Percentiles rank a stretch among this genome's conserved stretches.
Conservation (phyloP, 2,888 invertebrate species). For the Callinectes sapidus region DNA sequence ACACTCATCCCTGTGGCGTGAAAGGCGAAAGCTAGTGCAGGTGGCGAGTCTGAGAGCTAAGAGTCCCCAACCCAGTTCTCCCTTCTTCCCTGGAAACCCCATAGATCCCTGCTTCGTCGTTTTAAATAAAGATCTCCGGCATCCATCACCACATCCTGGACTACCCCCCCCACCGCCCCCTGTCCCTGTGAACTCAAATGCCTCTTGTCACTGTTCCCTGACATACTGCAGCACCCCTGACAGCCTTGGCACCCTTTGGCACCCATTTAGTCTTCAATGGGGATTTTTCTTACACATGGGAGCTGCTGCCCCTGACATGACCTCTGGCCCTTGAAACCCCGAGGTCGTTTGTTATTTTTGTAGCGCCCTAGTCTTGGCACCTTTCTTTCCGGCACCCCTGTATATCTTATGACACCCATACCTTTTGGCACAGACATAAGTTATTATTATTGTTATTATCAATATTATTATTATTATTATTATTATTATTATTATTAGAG, state of each 20-base stretch:
- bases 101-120: not conserved
- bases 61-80: not conserved
- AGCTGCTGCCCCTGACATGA: not conserved
- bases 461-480: not conserved
- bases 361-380: not conserved
- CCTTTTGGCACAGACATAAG: not conserved
- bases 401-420: not conserved
- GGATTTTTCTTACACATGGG: not conserved
- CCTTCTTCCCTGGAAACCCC: not conserved
- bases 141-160: conserved; percentile 9
- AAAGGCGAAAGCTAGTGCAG: not conserved
- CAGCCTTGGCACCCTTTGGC: conserved; percentile 26
- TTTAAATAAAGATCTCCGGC: not conserved
- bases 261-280: not conserved
- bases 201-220: not conserved
- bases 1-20: not conserved
- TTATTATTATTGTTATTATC: not conserved
- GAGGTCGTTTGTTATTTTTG: not conserved
- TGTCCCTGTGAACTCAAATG: not conserved
- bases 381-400: not conserved
- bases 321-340: conserved; percentile 1
- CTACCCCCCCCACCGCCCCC: not conserved
- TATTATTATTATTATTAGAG: conserved; percentile 24
- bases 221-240: not conserved
- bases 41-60: conserved; percentile 14